phyloP scores from a whole-genome alignment of 1,140 invertebrate species.

The Physella acuta region DNA sequence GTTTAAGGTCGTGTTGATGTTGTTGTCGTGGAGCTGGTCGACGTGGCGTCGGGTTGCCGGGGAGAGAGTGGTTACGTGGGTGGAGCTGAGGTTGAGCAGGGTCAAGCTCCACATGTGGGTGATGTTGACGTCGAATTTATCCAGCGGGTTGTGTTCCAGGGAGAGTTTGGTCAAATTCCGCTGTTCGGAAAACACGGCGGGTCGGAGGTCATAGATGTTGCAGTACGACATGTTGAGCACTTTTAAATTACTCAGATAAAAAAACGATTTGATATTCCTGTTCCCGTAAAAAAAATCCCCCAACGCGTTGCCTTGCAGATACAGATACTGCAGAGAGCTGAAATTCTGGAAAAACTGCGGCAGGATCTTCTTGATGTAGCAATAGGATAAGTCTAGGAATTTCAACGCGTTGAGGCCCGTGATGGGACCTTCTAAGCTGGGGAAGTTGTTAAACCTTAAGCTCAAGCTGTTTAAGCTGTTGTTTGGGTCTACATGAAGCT shows the following conservation, averaged over 20 bases:
- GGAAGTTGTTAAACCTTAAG: background rate
- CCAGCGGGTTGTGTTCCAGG: background rate
- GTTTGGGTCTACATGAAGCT: background rate
- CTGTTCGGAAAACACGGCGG: constrained; percentile 14
- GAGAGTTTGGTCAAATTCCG: background rate
- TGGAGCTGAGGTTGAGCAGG: background rate
- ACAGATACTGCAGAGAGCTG: background rate
- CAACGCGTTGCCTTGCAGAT: too few relatives aligned
- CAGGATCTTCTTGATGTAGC: background rate
- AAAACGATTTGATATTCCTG: constrained; percentile 11
- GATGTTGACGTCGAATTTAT: background rate
- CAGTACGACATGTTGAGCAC: constrained; percentile 30
- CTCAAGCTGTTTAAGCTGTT: background rate
- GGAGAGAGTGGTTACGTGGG: constrained; percentile 17
- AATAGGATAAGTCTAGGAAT: background rate
- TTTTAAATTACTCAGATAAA: constrained; percentile 16
- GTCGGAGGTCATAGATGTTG: constrained; percentile 22
- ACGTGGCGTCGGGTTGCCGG: background rate
- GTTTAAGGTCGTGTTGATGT: constrained; percentile 15
- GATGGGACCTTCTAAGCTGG: background rate
- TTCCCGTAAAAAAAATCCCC: constrained; percentile 9
- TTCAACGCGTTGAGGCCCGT: background rate
- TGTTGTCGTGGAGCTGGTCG: background rate
- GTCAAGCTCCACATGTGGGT: background rate
- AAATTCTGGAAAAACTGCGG: background rate